Conservation (phyloP, 2,113 vertebrate species). For the Regulus satrapa region DNA sequence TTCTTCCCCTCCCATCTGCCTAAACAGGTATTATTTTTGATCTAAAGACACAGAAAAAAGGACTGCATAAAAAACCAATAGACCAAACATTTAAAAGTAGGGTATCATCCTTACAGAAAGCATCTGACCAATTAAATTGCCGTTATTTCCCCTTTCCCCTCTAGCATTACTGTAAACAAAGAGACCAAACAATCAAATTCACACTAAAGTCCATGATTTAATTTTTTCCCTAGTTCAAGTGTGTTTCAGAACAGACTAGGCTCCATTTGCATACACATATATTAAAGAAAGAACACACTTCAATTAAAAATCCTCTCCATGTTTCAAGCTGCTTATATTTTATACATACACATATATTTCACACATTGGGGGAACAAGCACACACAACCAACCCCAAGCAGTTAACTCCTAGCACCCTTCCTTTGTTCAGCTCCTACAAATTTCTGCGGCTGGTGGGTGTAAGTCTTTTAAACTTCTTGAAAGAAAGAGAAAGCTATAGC, state of each 20-base stretch:
- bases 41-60: background rate
- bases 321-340: background rate
- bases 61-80: background rate
- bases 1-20: background rate
- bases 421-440: slow-evolving; percentile 43
- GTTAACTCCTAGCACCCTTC: slow-evolving; percentile 31
- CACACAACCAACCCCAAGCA: background rate
- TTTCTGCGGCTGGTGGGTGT: slow-evolving; percentile 55
- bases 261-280: background rate
- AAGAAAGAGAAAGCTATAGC: slow-evolving; percentile 5
- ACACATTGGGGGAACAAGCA: background rate
- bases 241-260: background rate
- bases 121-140: background rate
- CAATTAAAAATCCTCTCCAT: background rate
- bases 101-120: background rate
- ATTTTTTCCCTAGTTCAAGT: background rate
- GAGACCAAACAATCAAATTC: background rate
- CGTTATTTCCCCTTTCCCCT: background rate
- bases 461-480: slow-evolving; percentile 43
- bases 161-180: background rate
- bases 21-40: background rate
- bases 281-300: background rate
- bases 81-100: background rate
- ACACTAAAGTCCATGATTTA: background rate
- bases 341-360: background rate